phyloP scores from a whole-genome alignment of 92 coral and sea anemone genomes.

The Meandrina meandrites region DNA sequence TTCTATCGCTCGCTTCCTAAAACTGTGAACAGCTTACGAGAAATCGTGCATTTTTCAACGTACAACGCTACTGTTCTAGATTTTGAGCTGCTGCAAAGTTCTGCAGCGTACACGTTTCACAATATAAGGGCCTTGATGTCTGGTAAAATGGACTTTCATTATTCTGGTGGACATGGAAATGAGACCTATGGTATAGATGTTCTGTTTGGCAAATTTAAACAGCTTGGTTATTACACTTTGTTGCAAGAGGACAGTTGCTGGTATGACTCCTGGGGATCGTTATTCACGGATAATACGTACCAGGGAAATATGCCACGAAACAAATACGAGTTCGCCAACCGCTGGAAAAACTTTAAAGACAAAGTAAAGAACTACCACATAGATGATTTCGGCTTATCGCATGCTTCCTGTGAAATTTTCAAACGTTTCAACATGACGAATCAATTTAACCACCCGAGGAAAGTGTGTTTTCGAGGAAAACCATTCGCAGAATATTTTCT shows the following conservation, averaged over 20 bases:
- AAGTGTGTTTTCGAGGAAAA: slow-evolving; percentile 80
- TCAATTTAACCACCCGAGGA: slow-evolving; percentile 86
- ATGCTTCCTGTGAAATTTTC: slow-evolving; percentile 80
- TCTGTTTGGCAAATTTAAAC: slow-evolving; percentile 67
- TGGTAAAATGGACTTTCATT: slow-evolving; percentile 44
- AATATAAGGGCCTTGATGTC: slow-evolving; percentile 74
- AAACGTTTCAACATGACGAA: slow-evolving; percentile 81
- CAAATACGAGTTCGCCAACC: slow-evolving; percentile 52
- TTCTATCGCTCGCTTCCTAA: slow-evolving; percentile 80
- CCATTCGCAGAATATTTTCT: slow-evolving; percentile 80
- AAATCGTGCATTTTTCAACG: slow-evolving; percentile 32
- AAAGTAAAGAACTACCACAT: slow-evolving; percentile 58
- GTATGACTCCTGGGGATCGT: slow-evolving; percentile 95
- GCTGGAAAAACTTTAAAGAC: slow-evolving; percentile 70
- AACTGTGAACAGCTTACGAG: slow-evolving; percentile 59
- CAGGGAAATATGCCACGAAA: slow-evolving; percentile 70
- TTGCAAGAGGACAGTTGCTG: slow-evolving; percentile 97
- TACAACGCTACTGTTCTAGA: slow-evolving; percentile 63
- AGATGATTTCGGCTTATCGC: slow-evolving; percentile 94
- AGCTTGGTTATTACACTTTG: slow-evolving; percentile 77
- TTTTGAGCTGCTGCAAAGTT: slow-evolving; percentile 77
- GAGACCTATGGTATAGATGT: slow-evolving; percentile 78
- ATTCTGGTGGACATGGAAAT: slow-evolving; percentile 53
- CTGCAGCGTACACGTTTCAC: slow-evolving; percentile 68
- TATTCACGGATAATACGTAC: slow-evolving; percentile 76